A percentile compares a stretch with the other conserved stretches of the same genome.
phyloP scores from a whole-genome alignment of 2,113 vertebrate species.

The Aphyosemion australe region DNA sequence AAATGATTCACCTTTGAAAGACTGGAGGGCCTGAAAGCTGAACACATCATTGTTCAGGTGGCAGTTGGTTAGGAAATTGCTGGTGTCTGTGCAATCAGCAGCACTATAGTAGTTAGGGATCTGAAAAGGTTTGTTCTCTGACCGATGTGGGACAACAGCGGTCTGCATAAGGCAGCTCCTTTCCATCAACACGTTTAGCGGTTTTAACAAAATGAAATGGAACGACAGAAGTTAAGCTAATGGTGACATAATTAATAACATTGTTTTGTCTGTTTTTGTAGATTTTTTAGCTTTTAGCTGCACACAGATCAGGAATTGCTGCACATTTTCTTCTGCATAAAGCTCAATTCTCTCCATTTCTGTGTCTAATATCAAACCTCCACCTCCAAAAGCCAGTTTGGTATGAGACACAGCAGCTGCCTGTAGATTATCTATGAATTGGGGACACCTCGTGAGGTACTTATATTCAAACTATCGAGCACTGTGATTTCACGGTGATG shows the following conservation, averaged over 20 bases:
- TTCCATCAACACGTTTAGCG: constrained; percentile 83
- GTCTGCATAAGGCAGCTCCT: constrained; percentile 91
- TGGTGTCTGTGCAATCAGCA: constrained; percentile 99
- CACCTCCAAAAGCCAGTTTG: constrained; percentile 34
- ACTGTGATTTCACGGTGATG: constrained; percentile 61
- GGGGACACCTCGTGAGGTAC: constrained; percentile 35
- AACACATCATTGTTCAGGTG: constrained; percentile 99
- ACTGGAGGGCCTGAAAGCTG: constrained; percentile 98
- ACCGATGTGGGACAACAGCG: constrained; percentile 99
- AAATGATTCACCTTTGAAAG: constrained; percentile 99
- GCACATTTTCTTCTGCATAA: constrained; percentile 8
- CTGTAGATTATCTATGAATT: constrained; percentile 55
- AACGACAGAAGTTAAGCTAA: constrained; percentile 69
- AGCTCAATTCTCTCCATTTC: constrained; percentile 5
- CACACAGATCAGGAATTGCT: constrained; percentile 46
- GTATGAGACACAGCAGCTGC: constrained; percentile 25
- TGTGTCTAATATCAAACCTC: constrained; percentile 46
- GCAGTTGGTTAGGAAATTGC: constrained; percentile 99
- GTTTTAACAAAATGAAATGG: constrained; percentile 67
- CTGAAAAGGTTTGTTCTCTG: constrained; percentile 99
- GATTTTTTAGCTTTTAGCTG: constrained; percentile 43
- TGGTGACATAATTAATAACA: constrained; percentile 74
- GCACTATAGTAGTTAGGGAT: constrained; percentile 99
- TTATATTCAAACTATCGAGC: constrained; percentile 51
- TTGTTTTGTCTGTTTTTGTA: constrained; percentile 71